These are phyloP conservation scores for Dreissena polymorpha DNA, from an alignment of 1,140 invertebrate genomes.

Conservation along the genomic window DNA sequence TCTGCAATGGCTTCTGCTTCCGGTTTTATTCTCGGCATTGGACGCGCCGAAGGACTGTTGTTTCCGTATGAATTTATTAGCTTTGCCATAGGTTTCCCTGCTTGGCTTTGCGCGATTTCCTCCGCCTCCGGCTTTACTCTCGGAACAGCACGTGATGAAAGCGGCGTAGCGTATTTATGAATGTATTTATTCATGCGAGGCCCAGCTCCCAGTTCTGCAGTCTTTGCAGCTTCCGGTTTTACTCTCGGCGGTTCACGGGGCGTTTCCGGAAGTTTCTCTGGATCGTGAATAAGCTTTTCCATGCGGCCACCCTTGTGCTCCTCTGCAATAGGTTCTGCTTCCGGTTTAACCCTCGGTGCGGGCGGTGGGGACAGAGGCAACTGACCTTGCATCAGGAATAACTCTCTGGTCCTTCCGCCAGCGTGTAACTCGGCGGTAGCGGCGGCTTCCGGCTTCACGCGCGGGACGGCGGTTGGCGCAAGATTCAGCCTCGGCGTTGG, in stretches of 20 bases:
- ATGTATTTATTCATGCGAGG: slow-evolving; percentile 68
- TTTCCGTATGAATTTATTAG: slow-evolving; percentile 63
- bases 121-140: slow-evolving; percentile 64
- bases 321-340: slow-evolving; percentile 69
- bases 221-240: slow-evolving; percentile 61
- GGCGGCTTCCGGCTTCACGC: slow-evolving; percentile 62
- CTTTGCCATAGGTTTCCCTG: slow-evolving; percentile 54
- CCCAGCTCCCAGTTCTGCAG: slow-evolving; percentile 65
- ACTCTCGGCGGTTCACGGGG: slow-evolving; percentile 63
- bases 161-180: slow-evolving; percentile 62
- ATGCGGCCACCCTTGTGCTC: slow-evolving; percentile 66
- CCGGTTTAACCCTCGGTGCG: slow-evolving; percentile 67
- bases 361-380: slow-evolving; percentile 57
- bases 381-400: slow-evolving; percentile 58
- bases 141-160: slow-evolving; percentile 57
- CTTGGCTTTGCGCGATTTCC: slow-evolving; percentile 64
- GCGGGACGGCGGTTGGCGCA: slow-evolving; percentile 57
- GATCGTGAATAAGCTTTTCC: slow-evolving; percentile 60
- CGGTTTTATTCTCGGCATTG: slow-evolving; percentile 66
- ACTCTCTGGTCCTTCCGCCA: slow-evolving; percentile 58
- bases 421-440: slow-evolving; percentile 57
- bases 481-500: slow-evolving; percentile 57
- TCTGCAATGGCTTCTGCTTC: slow-evolving; percentile 71
- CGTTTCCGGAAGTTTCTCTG: slow-evolving; percentile 51
- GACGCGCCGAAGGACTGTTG: slow-evolving; percentile 55